Evolutionary conservation across 2,113 vertebrate species (phyloP).

Genomic region (Chloroceryle aenea): DNA sequence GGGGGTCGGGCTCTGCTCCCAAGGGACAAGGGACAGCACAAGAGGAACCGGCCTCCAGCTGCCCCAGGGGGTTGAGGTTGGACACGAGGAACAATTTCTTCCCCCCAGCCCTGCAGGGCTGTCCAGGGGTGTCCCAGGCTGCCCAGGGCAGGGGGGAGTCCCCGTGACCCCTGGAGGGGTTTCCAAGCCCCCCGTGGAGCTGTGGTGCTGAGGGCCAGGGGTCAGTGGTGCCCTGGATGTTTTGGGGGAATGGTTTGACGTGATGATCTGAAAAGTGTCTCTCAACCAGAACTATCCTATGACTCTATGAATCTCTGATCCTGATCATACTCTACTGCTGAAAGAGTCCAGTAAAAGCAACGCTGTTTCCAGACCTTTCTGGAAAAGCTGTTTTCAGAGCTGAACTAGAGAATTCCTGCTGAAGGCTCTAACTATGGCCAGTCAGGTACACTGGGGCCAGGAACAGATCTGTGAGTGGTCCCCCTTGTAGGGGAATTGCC

Average conservation of each 20-base stretch:
- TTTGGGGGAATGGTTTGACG: too few species aligned
- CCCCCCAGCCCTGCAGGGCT: too few species aligned
- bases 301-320: neutral
- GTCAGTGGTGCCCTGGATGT: too few species aligned
- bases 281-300: too few species aligned
- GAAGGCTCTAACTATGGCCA: neutral
- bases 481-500: neutral
- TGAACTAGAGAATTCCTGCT: neutral
- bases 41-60: neutral
- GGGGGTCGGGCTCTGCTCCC: neutral
- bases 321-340: neutral
- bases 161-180: too few species aligned
- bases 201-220: too few species aligned
- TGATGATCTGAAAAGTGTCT: too few species aligned
- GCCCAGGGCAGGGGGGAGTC: too few species aligned
- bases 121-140: too few species aligned
- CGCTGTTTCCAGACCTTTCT: neutral
- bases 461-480: neutral
- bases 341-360: neutral
- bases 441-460: accelerated
- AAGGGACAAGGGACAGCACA: neutral
- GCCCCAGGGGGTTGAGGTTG: neutral
- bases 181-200: too few species aligned
- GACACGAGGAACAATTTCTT: too few species aligned
- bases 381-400: neutral